A percentile compares a stretch with the other conserved stretches of the same genome.
These are phyloP conservation scores for Hassar affinis DNA, from an alignment of 2,113 vertebrate species.

Conservation along the genomic window DNA sequence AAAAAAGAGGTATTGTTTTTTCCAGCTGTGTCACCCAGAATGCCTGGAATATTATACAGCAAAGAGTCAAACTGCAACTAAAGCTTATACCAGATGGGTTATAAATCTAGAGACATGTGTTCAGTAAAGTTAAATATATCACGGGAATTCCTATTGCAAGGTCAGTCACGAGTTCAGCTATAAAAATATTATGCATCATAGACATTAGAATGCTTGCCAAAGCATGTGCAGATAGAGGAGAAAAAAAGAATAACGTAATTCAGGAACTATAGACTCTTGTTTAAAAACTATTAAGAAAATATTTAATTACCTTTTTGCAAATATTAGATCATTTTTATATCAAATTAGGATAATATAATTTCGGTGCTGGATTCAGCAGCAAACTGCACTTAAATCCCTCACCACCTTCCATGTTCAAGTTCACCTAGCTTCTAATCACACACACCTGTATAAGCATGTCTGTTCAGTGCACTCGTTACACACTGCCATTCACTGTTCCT, in stretches of 20 bases:
- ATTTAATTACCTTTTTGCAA: not conserved
- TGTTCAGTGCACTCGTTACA: no score
- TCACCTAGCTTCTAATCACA: no score
- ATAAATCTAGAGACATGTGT: not conserved
- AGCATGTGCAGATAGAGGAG: not conserved
- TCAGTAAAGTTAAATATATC: slow-evolving; percentile 30
- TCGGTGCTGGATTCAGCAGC: not conserved
- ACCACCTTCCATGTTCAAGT: no score
- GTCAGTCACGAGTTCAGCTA: slow-evolving; percentile 21
- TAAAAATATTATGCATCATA: slow-evolving; percentile 10
- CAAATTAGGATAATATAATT: not conserved
- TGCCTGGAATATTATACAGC: not conserved
- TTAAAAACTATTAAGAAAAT: not conserved
- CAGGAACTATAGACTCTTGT: not conserved
- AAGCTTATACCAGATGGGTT: slow-evolving; percentile 4
- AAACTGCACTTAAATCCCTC: no score
- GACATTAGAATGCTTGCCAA: not conserved
- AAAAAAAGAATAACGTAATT: not conserved
- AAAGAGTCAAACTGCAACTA: not conserved
- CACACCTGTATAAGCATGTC: no score
- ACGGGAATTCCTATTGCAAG: not conserved
- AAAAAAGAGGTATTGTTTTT: not conserved
- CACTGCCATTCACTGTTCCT: no score
- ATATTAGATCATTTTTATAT: not conserved
- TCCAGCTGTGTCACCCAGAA: not conserved